Evolutionary conservation across 2,797 vertebrate genomes (phyloP).

Genomic region (Selene dorsalis): DNA sequence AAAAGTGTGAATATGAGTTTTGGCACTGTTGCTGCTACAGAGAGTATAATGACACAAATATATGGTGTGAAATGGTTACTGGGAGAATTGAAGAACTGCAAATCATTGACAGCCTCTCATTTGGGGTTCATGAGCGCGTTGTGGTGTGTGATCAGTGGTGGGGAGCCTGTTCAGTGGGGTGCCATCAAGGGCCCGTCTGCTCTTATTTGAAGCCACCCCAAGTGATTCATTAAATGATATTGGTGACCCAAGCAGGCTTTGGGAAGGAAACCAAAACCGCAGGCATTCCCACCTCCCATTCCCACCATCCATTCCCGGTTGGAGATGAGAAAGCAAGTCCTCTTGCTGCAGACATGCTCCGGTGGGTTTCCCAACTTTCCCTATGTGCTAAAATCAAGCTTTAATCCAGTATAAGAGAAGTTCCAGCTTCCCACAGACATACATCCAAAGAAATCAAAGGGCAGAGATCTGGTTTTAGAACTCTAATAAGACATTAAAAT

Average conservation of each 20-base stretch:
- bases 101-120: constrained; percentile 57
- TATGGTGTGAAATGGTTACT: constrained; percentile 44
- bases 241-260: constrained; percentile 70
- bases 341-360: constrained; percentile 51
- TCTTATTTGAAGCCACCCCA: constrained; percentile 66
- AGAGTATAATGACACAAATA: constrained; percentile 42
- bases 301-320: constrained; percentile 51
- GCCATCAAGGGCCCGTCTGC: constrained; percentile 63
- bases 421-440: constrained; percentile 52
- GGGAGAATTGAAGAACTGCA: constrained; percentile 40
- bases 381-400: constrained; percentile 41
- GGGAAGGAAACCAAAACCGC: constrained; percentile 72
- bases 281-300: constrained; percentile 68
- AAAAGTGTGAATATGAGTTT: constrained; percentile 35
- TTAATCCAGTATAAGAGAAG: constrained; percentile 35
- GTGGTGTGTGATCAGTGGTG: constrained; percentile 62
- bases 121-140: constrained; percentile 59
- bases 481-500: constrained; percentile 44
- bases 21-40: constrained; percentile 16
- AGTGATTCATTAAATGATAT: constrained; percentile 76
- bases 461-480: constrained; percentile 45
- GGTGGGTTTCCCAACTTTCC: constrained; percentile 62
- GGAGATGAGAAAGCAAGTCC: constrained; percentile 65
- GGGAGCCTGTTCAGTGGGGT: constrained; percentile 66
- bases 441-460: constrained; percentile 39